Evolutionary conservation across 2,113 vertebrate genomes (phyloP).

Genomic region (Pelobates fuscus): DNA sequence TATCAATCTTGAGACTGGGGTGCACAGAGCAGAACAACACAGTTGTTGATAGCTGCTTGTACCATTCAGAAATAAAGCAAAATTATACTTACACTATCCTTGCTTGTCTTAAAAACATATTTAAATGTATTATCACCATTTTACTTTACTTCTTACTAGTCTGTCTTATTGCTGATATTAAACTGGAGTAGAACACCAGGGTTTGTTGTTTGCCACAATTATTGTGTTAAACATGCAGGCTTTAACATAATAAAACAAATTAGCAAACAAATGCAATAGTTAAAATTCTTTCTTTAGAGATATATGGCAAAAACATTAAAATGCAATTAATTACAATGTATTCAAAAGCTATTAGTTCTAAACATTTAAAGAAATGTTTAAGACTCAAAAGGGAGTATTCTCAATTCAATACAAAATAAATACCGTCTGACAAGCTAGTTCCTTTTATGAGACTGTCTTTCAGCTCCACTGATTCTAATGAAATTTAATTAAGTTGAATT

Average conservation of each 20-base stretch:
- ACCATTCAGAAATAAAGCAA: no score
- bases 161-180: background rate
- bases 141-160: background rate
- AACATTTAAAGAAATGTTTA: constrained; percentile 73
- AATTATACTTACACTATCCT: no score
- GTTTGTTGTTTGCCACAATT: background rate
- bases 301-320: constrained; percentile 63
- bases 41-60: no score
- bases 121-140: background rate
- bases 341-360: constrained; percentile 67
- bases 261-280: background rate
- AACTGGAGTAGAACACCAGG: background rate
- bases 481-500: constrained; percentile 71
- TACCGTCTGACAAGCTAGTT: constrained; percentile 59
- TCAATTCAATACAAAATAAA: constrained; percentile 69
- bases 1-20: no score
- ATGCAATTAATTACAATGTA: constrained; percentile 63
- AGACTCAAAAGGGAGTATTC: constrained; percentile 68
- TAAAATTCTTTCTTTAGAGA: background rate
- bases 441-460: constrained; percentile 67
- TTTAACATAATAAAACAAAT: background rate
- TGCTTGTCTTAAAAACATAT: background rate
- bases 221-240: background rate
- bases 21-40: no score
- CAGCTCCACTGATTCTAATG: constrained; percentile 63